Conservation (phyloP, 2,113 vertebrate genomes). For the Rhynchopsitta pachyrhyncha region DNA sequence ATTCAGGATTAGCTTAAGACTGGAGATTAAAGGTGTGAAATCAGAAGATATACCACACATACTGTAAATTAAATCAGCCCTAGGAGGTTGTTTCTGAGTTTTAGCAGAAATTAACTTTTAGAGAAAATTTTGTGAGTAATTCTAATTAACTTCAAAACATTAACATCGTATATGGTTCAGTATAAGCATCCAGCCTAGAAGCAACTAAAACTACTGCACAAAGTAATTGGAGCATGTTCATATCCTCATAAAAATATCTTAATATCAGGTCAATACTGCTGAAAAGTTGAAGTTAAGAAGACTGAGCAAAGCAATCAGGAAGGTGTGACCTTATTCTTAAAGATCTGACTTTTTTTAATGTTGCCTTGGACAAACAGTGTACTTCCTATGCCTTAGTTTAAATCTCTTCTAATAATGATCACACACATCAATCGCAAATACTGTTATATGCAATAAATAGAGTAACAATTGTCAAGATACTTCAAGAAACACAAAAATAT, state of each 20-base stretch:
- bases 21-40: constrained; percentile 31
- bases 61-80: constrained; percentile 47
- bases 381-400: not conserved
- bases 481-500: not conserved
- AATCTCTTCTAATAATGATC: not conserved
- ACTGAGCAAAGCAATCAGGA: not conserved
- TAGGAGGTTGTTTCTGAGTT: constrained; percentile 11
- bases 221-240: not conserved
- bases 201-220: not conserved
- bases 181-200: not conserved
- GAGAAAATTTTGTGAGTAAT: constrained; percentile 52
- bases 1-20: not conserved
- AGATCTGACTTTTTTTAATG: not conserved
- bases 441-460: not conserved
- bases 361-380: not conserved
- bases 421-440: not conserved
- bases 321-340: not conserved
- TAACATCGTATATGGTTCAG: not conserved
- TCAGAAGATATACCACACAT: constrained; percentile 3
- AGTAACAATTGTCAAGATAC: not conserved
- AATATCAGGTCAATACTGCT: not conserved
- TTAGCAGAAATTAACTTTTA: constrained; percentile 33
- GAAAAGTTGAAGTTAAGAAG: not conserved
- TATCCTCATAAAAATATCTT: not conserved
- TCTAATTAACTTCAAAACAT: constrained; percentile 52